Evolutionary conservation across 2,113 vertebrate species (phyloP).

Genomic region (Himantopus leucocephalus): DNA sequence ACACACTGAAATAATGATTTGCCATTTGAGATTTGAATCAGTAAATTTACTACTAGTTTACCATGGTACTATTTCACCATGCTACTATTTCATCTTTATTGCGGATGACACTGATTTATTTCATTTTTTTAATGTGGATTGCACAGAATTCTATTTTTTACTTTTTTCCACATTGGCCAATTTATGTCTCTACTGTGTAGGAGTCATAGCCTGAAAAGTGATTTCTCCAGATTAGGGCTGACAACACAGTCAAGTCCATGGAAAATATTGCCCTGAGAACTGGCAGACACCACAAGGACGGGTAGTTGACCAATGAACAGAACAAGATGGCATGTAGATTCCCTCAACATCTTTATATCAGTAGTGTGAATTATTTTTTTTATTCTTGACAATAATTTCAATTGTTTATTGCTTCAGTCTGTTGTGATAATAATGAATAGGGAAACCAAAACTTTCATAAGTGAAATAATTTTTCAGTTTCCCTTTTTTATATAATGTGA

Average conservation of each 20-base stretch:
- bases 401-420: constrained; percentile 2
- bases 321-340: not conserved
- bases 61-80: not conserved
- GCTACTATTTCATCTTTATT: not conserved
- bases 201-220: not conserved
- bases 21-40: not conserved
- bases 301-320: not conserved
- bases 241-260: not conserved
- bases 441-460: constrained; percentile 30
- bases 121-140: not conserved
- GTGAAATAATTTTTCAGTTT: constrained; percentile 44
- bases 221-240: not conserved
- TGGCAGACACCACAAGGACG: not conserved
- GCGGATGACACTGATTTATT: not conserved
- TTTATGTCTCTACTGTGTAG: not conserved
- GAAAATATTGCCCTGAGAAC: not conserved
- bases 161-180: not conserved
- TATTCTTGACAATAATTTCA: constrained; percentile 38
- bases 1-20: not conserved
- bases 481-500: constrained; percentile 35
- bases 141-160: not conserved
- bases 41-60: not conserved
- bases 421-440: constrained; percentile 2
- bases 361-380: not conserved
- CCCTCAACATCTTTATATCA: not conserved